Evolutionary conservation across 1,140 invertebrate genomes (phyloP).

Genomic region (Drosophila lacertosa): DNA sequence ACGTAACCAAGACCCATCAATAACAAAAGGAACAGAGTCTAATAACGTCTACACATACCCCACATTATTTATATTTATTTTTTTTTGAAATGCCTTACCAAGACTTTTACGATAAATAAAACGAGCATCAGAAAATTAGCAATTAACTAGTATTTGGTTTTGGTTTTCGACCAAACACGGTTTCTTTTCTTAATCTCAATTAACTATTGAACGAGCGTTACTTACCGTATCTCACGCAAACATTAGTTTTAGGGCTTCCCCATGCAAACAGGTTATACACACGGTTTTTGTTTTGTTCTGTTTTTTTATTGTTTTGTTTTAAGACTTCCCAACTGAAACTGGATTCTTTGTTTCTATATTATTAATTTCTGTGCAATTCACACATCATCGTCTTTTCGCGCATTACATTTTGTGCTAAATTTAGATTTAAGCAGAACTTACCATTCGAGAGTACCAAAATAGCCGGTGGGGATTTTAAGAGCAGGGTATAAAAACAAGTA

Average conservation of each 20-base stretch:
- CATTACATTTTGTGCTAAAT: not conserved
- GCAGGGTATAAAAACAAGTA: not conserved
- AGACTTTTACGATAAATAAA: not conserved
- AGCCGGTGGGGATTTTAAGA: not conserved
- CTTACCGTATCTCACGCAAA: constrained; percentile 2
- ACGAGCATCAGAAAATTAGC: not conserved
- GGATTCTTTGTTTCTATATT: constrained; percentile 21
- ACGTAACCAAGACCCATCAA: not conserved
- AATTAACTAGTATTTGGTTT: not conserved
- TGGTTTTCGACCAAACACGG: not conserved
- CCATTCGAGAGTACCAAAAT: not conserved
- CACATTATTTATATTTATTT: too few species aligned
- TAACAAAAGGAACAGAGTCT: not conserved
- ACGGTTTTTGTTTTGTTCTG: not conserved
- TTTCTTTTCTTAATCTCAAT: not conserved
- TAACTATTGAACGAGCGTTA: not conserved
- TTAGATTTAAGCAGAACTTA: not conserved
- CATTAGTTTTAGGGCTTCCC: constrained; percentile 28
- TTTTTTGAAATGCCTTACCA: not conserved
- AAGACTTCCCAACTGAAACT: constrained; percentile 3
- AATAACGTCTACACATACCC: not conserved
- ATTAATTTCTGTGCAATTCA: not conserved
- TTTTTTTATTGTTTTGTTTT: not conserved
- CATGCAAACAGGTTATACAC: constrained; percentile 27
- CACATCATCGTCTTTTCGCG: not conserved